Base-by-base conservation (phyloP, 35 echinoderm and acorn worm species). In the Lytechinus pictus region DNA sequence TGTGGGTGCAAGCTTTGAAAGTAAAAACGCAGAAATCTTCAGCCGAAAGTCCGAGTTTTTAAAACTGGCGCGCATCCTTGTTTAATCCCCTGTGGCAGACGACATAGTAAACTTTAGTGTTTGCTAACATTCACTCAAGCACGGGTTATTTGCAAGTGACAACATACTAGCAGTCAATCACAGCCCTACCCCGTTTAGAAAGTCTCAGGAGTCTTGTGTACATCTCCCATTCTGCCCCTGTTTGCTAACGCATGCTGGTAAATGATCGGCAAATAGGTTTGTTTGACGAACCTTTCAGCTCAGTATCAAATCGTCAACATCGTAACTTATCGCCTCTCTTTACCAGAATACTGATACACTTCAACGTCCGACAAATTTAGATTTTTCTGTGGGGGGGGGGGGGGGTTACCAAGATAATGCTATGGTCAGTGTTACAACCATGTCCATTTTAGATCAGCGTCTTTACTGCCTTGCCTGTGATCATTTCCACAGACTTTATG, bases 101-200 rank as follows among this genome's bases (percentile, higher is more conserved):
- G 92, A 93, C 27, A 93, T 54, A 14, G 92, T 93, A 93, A 54
- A 93, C 92, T 54, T 93, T 54, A n/a, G 92, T 93, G 92, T 93
- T 93, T 93, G 92, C 92, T 54, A 57, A 93, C 92, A 93, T 93
- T 93, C 92, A 93, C 92, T 93, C 92, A 93, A 93, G 92, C 92
- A 93, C 92, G 54, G 27, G 92, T 93, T 54, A 93, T 93, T 93
- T 93, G 92, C 92, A 93, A 93, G 53, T 93, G 54, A 93, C 92
- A 93, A 93, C 52, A 93, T 93, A 53, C 92, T 53, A 93, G 54
- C 54, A 93, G 92, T 93, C 92, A 93, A 93, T 93, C 92, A 93
- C 92, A 33, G 66, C 19, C 66, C 29, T 16, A 57, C 29, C 52
- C 53, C 52, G 92, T 93, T 93, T 93, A 93, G 27, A 33, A 88